phyloP scores from a whole-genome alignment of 2,888 invertebrate genomes.

The Apoda limacodes region DNA sequence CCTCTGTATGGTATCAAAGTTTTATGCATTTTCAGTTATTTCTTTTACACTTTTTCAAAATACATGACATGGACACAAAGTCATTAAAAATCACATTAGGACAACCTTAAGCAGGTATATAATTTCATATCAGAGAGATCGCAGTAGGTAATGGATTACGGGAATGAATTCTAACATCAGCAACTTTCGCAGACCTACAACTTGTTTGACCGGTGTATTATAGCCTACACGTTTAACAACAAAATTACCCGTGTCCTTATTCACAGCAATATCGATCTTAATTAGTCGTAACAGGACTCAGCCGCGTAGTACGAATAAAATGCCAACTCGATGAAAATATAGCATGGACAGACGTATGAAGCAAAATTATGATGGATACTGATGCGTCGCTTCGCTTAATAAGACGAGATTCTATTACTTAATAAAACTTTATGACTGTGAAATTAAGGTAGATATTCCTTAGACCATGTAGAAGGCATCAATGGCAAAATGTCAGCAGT shows the following conservation, averaged over 20 bases:
- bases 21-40: too few species aligned
- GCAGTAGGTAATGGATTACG: conserved; percentile 34
- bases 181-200: conserved; percentile 39
- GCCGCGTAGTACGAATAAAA: conserved; percentile 22
- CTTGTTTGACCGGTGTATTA: conserved; percentile 37
- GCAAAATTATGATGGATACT: conserved; percentile 67
- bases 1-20: too few species aligned
- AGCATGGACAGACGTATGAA: conserved; percentile 48
- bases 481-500: conserved; percentile 30
- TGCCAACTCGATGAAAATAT: conserved; percentile 47
- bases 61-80: too few species aligned
- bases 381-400: conserved; percentile 60
- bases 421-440: conserved; percentile 21
- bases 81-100: too few species aligned
- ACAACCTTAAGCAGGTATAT: too few species aligned
- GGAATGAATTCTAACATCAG: conserved; percentile 37
- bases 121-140: conserved; percentile 36
- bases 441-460: conserved; percentile 8
- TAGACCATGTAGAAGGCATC: conserved; percentile 24
- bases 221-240: conserved; percentile 34
- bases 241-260: conserved; percentile 17
- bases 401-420: conserved; percentile 49
- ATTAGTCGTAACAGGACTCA: conserved; percentile 18
- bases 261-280: conserved; percentile 27
- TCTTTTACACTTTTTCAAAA: too few species aligned